These are phyloP conservation scores for Darevskia mixta DNA, from an alignment of 2,797 vertebrate genomes.

Conservation along the genomic window DNA sequence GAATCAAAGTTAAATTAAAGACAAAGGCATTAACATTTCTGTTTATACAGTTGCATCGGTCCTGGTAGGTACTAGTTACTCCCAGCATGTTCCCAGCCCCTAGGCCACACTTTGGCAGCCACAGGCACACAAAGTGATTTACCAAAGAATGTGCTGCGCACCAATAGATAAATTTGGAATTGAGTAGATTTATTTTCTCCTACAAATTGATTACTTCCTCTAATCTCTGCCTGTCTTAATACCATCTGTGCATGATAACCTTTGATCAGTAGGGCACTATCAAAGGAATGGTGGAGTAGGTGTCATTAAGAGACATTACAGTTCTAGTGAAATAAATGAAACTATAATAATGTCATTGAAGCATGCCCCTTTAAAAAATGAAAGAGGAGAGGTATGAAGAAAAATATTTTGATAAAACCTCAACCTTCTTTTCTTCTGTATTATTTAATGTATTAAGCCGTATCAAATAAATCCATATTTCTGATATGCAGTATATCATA, in stretches of 20 bases:
- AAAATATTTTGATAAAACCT: constrained; percentile 46
- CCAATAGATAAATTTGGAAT: neutral
- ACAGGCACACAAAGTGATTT: neutral
- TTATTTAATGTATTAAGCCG: constrained; percentile 56
- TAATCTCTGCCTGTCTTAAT: constrained; percentile 44
- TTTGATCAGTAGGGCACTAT: constrained; percentile 37
- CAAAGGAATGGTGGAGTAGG: constrained; percentile 35
- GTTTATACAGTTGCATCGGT: neutral
- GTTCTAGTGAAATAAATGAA: constrained; percentile 4
- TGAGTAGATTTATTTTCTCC: constrained; percentile 14
- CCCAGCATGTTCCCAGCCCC: neutral
- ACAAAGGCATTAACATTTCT: neutral
- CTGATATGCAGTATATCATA: constrained; percentile 46
- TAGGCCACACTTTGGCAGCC: neutral
- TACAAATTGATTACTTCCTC: constrained; percentile 3
- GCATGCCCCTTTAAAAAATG: neutral
- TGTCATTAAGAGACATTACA: constrained; percentile 1
- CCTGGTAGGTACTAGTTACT: neutral
- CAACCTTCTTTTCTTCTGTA: constrained; percentile 58
- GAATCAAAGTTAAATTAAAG: neutral
- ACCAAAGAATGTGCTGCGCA: neutral
- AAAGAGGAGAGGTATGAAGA: constrained; percentile 36
- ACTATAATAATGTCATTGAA: neutral
- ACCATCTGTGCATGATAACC: constrained; percentile 25
- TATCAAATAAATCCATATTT: constrained; percentile 67